A percentile compares a stretch with the other conserved stretches of the same genome.
These are phyloP conservation scores for Hippocampus mohnikei DNA, from an alignment of 2,113 vertebrate genomes.

Conservation along the genomic window DNA sequence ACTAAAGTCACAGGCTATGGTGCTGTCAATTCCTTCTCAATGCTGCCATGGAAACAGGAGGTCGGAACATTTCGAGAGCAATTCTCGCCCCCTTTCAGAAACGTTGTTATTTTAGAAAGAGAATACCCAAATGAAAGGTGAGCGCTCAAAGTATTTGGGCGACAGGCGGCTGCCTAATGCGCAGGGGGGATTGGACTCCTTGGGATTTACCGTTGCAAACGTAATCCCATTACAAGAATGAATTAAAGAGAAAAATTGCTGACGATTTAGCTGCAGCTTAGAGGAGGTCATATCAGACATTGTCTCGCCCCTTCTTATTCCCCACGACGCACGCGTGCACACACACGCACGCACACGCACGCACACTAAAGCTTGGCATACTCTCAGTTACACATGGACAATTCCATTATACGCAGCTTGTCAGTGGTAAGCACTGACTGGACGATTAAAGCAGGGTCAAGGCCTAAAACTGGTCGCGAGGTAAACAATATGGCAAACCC, in stretches of 20 bases:
- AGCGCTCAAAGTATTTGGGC: constrained; percentile 23
- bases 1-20: background rate
- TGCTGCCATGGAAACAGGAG: background rate
- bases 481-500: background rate
- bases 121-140: constrained; percentile 17
- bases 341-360: background rate
- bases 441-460: constrained; percentile 1
- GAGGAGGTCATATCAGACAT: constrained; percentile 74
- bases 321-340: constrained; percentile 13
- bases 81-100: background rate
- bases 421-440: background rate
- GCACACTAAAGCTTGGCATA: constrained; percentile 29
- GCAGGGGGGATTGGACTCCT: constrained; percentile 51
- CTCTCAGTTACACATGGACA: constrained; percentile 32
- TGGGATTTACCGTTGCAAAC: constrained; percentile 67
- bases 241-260: constrained; percentile 79
- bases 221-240: constrained; percentile 77
- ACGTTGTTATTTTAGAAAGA: background rate
- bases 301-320: constrained; percentile 65
- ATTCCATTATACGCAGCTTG: constrained; percentile 2
- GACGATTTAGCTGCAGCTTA: constrained; percentile 70
- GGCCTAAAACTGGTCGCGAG: background rate
- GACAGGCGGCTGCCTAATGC: constrained; percentile 55
- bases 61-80: background rate
- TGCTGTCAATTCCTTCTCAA: background rate